phyloP scores from a whole-genome alignment of 1,140 invertebrate genomes.

The Drosophila eugracilis region DNA sequence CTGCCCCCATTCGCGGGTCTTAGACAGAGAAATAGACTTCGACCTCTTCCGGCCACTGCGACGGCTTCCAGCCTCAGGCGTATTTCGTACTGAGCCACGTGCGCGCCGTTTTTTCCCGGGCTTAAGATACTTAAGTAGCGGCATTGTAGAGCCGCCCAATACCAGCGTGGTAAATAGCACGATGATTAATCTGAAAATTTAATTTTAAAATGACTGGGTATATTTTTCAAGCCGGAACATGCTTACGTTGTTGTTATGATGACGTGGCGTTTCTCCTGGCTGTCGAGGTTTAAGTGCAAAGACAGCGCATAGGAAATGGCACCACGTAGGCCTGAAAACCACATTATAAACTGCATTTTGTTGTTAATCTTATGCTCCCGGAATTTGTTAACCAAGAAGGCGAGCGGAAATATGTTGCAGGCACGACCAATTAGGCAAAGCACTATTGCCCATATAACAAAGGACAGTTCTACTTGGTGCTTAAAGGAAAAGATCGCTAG shows the following conservation, averaged over 20 bases:
- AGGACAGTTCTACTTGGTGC: constrained; percentile 91
- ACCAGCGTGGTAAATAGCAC: constrained; percentile 97
- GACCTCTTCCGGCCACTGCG: constrained; percentile 88
- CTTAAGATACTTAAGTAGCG: constrained; percentile 93
- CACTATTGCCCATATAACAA: constrained; percentile 97
- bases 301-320: constrained; percentile 99
- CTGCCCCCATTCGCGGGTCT: constrained; percentile 99
- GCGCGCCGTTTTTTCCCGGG: constrained; percentile 86
- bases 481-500: constrained; percentile 98
- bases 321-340: constrained; percentile 98
- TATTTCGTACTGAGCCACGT: constrained; percentile 27
- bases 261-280: constrained; percentile 95
- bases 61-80: constrained; percentile 14
- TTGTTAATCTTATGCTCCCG: constrained; percentile 98
- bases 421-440: constrained; percentile 97
- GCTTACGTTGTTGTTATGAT: constrained; percentile 95
- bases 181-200: constrained; percentile 90
- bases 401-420: constrained; percentile 98
- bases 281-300: constrained; percentile 96
- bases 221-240: not conserved
- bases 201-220: not conserved
- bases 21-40: constrained; percentile 96
- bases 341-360: constrained; percentile 99
- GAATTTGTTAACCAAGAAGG: constrained; percentile 97
- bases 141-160: constrained; percentile 98